Evolutionary conservation across 2,888 invertebrate genomes (phyloP), one percentile per base, ranked within the genome.

Genomic region (Catocala sponsa): DNA sequence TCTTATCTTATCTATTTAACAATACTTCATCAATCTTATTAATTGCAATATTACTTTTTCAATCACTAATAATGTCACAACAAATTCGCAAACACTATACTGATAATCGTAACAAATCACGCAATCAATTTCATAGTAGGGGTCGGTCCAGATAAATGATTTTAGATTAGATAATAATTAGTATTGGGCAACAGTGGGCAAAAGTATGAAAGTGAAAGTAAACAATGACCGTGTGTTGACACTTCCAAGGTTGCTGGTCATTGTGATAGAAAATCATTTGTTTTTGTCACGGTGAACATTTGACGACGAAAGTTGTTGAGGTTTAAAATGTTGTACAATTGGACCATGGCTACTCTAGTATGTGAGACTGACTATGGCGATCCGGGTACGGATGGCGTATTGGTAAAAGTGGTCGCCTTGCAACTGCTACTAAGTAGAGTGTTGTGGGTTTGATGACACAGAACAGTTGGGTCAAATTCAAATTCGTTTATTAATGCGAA

Each of bases 151-250:
- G 87, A 88, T 87, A 79, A 83, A 83, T 77, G 79, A 88, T 86
- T 25, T 74, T 55, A 85, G 88, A 89, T 88, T 81, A 88, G 89
- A 88, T 88, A 85, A 87, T 87, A 86, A 87, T 87, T 84, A 82
- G 69, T 72, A 80, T 86, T 86, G 79, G 74, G 72, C 80, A 86
- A 85, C 70, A 72, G 59, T 75, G 83, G 78, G 25, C 47, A 47
- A 42, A 7, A 44, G 13, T 50, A 51, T 59, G 80, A 87, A 87
- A 89, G 89, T 88, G 89, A 89, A 89, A 89, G 89, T 68, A 69
- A 70, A 74, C 74, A 80, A 74, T 82, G 79, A 80, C 80, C 80
- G 76, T 72, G 67, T 82, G 79, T 82, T 79, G 78, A 77, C 78
- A 82, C 61, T 54, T 51, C 70, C 60, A 77, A 78, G 77, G 68